A percentile compares a stretch with the other conserved stretches of the same genome.
Evolutionary conservation across 1,140 invertebrate species (phyloP).

Genomic region (Monomorium pharaonis): DNA sequence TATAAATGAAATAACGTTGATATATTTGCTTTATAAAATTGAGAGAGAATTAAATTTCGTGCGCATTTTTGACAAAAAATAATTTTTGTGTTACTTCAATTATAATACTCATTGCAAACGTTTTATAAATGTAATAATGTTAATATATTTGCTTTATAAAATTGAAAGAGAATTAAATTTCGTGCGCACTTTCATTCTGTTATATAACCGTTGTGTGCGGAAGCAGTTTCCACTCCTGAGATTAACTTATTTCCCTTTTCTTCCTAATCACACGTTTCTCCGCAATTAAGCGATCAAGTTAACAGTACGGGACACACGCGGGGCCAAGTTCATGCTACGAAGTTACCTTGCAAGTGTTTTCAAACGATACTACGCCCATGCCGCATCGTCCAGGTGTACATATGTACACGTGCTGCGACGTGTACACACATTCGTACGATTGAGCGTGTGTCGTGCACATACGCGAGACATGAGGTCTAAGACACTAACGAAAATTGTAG

Average conservation of each 20-base stretch:
- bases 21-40: background rate
- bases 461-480: slow-evolving; percentile 54
- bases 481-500: slow-evolving; percentile 71
- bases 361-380: background rate
- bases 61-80: background rate
- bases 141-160: background rate
- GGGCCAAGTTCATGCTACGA: slow-evolving; percentile 36
- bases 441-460: slow-evolving; percentile 3
- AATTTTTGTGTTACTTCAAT: background rate
- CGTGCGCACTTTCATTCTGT: background rate
- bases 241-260: slow-evolving; percentile 61
- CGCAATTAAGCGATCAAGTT: slow-evolving; percentile 68
- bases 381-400: background rate
- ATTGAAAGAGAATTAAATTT: background rate
- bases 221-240: slow-evolving; percentile 56
- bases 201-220: background rate
- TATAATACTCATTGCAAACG: background rate
- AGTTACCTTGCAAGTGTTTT: slow-evolving; percentile 5
- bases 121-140: background rate
- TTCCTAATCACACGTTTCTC: slow-evolving; percentile 17
- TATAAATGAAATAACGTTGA: background rate
- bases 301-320: slow-evolving; percentile 52
- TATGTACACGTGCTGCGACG: background rate
- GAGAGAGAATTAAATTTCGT: too few species aligned
- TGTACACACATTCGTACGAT: background rate